A percentile compares a stretch with the other conserved stretches of the same genome.
Evolutionary conservation across 2,888 invertebrate species (phyloP).

Genomic region (Chamaedrilus cognettii): DNA sequence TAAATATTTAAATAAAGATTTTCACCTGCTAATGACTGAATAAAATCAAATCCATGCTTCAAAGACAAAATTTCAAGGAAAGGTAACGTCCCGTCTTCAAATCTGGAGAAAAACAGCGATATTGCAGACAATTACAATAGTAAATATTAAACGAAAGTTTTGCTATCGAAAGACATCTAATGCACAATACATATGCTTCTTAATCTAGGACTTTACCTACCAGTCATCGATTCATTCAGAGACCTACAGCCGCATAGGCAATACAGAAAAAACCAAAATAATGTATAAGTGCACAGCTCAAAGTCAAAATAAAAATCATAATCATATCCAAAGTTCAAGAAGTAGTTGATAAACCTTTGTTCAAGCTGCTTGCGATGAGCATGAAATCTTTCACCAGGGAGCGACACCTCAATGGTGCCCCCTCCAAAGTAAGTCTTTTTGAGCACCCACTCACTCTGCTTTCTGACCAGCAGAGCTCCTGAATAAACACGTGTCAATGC

Average conservation of each 20-base stretch:
- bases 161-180: too few relatives aligned
- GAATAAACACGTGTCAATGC: constrained; percentile 3
- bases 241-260: not conserved
- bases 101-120: constrained; percentile 63
- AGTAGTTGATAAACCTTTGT: constrained; percentile 75
- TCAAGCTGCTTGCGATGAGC: constrained; percentile 70
- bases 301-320: constrained; percentile 1
- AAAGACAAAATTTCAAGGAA: constrained; percentile 83
- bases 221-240: not conserved
- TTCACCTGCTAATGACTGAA: not conserved
- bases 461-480: constrained; percentile 79
- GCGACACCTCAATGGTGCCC: constrained; percentile 85
- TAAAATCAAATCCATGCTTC: constrained; percentile 75
- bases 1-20: not conserved
- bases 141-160: too few relatives aligned
- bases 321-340: too few relatives aligned
- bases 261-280: not conserved
- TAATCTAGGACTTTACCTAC: not conserved
- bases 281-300: too few relatives aligned
- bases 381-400: constrained; percentile 74
- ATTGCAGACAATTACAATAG: too few relatives aligned
- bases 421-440: constrained; percentile 85
- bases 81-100: constrained; percentile 92
- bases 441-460: constrained; percentile 63
- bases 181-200: not conserved